These are phyloP conservation scores for Lutjanus argentimaculatus DNA, from an alignment of 2,797 vertebrate species.

Conservation along the genomic window DNA sequence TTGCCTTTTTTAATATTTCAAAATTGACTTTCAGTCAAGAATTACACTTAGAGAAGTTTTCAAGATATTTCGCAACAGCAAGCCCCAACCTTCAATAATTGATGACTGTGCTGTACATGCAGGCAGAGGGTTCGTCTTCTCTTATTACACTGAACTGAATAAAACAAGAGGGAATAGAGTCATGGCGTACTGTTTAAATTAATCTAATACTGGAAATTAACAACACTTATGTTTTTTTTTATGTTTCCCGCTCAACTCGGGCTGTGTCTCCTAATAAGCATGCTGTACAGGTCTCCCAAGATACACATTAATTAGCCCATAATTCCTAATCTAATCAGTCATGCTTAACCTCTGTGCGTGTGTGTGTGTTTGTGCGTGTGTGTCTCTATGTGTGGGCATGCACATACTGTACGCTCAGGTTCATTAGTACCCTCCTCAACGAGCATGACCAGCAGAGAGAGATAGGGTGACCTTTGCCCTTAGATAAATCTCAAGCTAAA, in stretches of 20 bases:
- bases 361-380: too few relatives aligned
- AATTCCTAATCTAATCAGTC: conserved; percentile 79
- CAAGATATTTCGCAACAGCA: conserved; percentile 42
- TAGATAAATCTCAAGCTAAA: conserved; percentile 48
- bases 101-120: conserved; percentile 21
- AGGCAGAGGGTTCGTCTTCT: conserved; percentile 42
- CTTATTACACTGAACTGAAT: conserved; percentile 36
- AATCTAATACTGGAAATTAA: conserved; percentile 53
- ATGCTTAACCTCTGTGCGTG: conserved; percentile 62
- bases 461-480: conserved; percentile 65
- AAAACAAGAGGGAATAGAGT: conserved; percentile 24
- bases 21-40: conserved; percentile 43
- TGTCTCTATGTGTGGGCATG: conserved; percentile 1
- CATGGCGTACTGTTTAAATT: conserved; percentile 38
- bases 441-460: conserved; percentile 45
- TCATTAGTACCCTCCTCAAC: conserved; percentile 59
- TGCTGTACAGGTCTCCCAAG: conserved; percentile 71
- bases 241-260: conserved; percentile 36
- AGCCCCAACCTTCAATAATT: conserved; percentile 50
- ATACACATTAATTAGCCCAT: conserved; percentile 78
- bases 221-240: conserved; percentile 54
- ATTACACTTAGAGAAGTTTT: conserved; percentile 32
- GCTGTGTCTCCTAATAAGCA: conserved; percentile 60
- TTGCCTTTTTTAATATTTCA: conserved; percentile 35
- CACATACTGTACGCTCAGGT: conserved; percentile 34